Evolutionary conservation across 2,888 invertebrate genomes (phyloP), one percentile per base, ranked within the genome.

Genomic region (Atrina japonica): DNA sequence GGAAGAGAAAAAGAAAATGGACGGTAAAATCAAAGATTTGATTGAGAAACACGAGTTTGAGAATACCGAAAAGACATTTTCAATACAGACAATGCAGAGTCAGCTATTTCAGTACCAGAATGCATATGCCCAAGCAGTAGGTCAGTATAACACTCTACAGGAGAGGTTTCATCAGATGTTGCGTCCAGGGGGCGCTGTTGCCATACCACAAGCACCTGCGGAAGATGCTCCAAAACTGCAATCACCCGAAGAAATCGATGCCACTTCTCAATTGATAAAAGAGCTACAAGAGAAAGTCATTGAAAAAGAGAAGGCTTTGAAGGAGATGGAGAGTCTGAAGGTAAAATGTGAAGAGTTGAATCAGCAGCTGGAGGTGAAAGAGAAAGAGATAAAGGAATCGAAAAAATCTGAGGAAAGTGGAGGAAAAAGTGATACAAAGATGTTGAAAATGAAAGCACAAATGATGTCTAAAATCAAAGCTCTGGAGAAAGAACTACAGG

Each of bases 351-450:
- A 25, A 23, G 80, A 77, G 18, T 92, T 93, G 93, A 88, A 92
- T 91, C 75, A 89, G 94, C n/a, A 92, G 91, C 68, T 91, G 94
- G 94, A 88, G 92, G 93, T 71, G 90, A 92, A 40, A 81, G 92
- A 61, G 91, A 92, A 84, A 91, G 93, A 84, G 49, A 27, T 72
- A 23, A 76, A 80, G 40, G 72, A 74, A 25, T 40, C 66, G 41
- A 75, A 77, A 49, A 79, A 78, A 66, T 66, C 61, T 23, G 79
- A 70, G 23, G 80, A 78, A 21, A 59, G 40, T 47, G 73, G 73
- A 25, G 77, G 72, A 16, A 84, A 83, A 64, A 73, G 73, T 23
- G 88, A 88, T 47, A 75, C 84, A 1, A 88, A 87, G 69, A 77
- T 86, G 72, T 73, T 86, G n/a, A 89, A 89, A 70, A 80, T 87